Percentiles rank a stretch among this genome's conserved stretches.
phyloP scores from a whole-genome alignment of 2,888 invertebrate species.

The Cheilosia scutellata region DNA sequence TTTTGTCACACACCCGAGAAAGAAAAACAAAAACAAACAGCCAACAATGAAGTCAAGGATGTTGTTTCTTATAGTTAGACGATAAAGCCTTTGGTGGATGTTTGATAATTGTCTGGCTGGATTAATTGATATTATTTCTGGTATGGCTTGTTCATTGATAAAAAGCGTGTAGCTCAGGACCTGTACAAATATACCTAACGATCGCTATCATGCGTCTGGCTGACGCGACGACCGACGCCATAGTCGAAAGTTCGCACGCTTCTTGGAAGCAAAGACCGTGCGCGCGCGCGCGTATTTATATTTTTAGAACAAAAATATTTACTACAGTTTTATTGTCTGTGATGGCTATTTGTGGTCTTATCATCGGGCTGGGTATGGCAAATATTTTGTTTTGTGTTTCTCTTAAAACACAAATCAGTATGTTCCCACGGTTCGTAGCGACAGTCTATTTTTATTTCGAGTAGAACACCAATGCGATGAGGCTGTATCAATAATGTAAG shows the following conservation, averaged over 20 bases:
- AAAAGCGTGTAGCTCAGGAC: conserved; percentile 21
- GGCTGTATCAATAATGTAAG: neutral
- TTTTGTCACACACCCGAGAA: conserved; percentile 31
- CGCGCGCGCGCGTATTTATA: conserved; percentile 10
- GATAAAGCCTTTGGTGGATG: conserved; percentile 43
- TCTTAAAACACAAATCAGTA: conserved; percentile 16
- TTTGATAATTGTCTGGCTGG: conserved; percentile 6
- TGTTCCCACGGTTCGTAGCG: conserved; percentile 19
- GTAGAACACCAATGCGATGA: neutral
- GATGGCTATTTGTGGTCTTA: conserved; percentile 21
- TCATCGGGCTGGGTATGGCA: neutral
- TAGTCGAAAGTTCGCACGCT: conserved; percentile 43
- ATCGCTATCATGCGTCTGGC: conserved; percentile 15
- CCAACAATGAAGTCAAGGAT: conserved; percentile 60
- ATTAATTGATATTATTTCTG: conserved; percentile 1
- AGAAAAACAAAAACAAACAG: conserved; percentile 27
- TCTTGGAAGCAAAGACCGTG: neutral
- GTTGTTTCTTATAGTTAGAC: conserved; percentile 28
- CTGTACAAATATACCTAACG: conserved; percentile 6
- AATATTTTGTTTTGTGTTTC: conserved; percentile 35
- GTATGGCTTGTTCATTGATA: conserved; percentile 33
- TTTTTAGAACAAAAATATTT: conserved; percentile 52
- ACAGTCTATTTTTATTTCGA: neutral
- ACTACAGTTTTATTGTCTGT: neutral
- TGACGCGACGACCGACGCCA: conserved; percentile 51